phyloP scores from a whole-genome alignment of 1,140 invertebrate species.

The Ephestia elutella region DNA sequence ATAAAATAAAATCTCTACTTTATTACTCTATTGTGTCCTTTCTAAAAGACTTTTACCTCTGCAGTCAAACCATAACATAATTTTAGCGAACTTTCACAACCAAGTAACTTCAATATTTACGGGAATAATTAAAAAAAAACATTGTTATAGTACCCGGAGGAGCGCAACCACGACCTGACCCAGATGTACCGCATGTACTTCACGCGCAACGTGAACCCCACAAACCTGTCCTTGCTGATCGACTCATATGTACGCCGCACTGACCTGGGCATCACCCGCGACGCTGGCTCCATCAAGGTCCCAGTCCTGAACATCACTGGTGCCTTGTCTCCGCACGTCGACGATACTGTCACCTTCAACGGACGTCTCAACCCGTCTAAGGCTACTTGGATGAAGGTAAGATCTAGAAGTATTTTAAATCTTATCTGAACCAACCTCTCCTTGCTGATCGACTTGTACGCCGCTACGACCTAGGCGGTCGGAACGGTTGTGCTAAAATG shows the following conservation, averaged over 20 bases:
- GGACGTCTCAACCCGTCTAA: slow-evolving; percentile 94
- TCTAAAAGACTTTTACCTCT: too few relatives aligned
- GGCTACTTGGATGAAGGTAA: slow-evolving; percentile 96
- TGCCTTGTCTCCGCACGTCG: slow-evolving; percentile 93
- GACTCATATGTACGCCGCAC: slow-evolving; percentile 94
- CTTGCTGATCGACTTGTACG: too few relatives aligned
- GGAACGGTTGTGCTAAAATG: too few relatives aligned
- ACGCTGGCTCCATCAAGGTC: slow-evolving; percentile 71
- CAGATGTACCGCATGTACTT: slow-evolving; percentile 95
- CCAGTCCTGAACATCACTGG: slow-evolving; percentile 96
- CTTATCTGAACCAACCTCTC: too few relatives aligned
- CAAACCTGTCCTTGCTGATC: slow-evolving; percentile 94
- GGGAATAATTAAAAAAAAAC: too few relatives aligned
- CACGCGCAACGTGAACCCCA: slow-evolving; percentile 92
- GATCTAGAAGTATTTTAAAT: background rate
- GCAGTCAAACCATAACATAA: too few relatives aligned
- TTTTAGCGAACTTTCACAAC: too few relatives aligned
- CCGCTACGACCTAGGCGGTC: too few relatives aligned
- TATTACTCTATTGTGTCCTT: too few relatives aligned
- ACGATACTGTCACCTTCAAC: slow-evolving; percentile 97
- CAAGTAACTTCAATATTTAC: too few relatives aligned
- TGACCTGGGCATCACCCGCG: slow-evolving; percentile 89
- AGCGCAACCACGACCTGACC: slow-evolving; percentile 91
- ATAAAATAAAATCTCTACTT: too few relatives aligned
- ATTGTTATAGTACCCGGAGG: slow-evolving; percentile 81